Base-by-base conservation (phyloP, 2,797 vertebrate genomes). In the Tauraco hartlaubi region DNA sequence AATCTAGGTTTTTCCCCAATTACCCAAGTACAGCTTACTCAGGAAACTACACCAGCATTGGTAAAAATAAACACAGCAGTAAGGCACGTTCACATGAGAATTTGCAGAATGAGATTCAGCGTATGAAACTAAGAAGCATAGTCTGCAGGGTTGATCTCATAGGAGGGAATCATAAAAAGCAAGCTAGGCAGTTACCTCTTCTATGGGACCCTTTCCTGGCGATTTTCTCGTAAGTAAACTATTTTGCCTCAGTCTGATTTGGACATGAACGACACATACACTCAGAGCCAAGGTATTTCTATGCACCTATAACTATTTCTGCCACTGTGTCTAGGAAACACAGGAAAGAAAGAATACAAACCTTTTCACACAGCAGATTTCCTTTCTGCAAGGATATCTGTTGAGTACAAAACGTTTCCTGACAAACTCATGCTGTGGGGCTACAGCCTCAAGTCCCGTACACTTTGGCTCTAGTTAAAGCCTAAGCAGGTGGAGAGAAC, bases 1-100 rank as follows among this genome's bases (percentile, higher is more conserved):
- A 87, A 76, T 10, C 28, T 0, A 0, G 6, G 6, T 0, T 11
- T 49, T 77, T 74, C 12, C 13, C 15, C 55, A 55, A 17, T 76
- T 62, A n/a, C 11, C 20, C 18, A 23, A 9, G 52, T 61, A 85
- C 19, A 75, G 21, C 55, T 88, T 79, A 54, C 15, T 72, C 3
- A 11, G 31, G 41, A 81, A 69, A 74, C 33, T 39, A 51, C 33
- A 86, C 31, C 41, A 86, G 29, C 6, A 2, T 0, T 56, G 35
- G 16, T 55, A 78, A 62, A 91, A 68, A 49, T 15, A 77, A 78
- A 41, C 26, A 77, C 15, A 84, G 59, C 48, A 71, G 16, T 19
- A 75, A 75, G 28, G 37, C 41, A 90, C 1, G 7, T 25, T 56
- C 18, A 56, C 6, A 46, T 4, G 16, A 94, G 58, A 76, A 33